Evolutionary conservation across 2,797 vertebrate genomes (phyloP), one percentile per base, ranked within the genome.

Genomic region (Gymnothorax reevesii): DNA sequence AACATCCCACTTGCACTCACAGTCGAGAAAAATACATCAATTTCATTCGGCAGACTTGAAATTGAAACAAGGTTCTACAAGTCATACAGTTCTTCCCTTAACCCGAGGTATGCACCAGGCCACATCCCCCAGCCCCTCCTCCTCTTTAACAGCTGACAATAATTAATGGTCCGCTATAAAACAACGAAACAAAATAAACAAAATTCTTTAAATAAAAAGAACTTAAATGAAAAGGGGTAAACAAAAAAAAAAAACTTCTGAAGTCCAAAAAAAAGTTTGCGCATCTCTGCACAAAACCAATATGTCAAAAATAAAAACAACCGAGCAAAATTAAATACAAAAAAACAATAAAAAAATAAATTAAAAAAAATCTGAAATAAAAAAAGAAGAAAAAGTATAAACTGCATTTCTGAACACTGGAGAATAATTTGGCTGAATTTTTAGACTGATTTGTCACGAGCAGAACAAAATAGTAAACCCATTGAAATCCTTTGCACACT

Each of bases 151-250:
- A 90, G 89, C 85, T 90, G 88, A 92, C 73, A 91, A 89, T 89
- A 91, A 90, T 42, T 55, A 89, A 94, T 92, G 90, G 92, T 94
- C 93, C 93, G 93, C 94, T 94, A 93, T 93, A 94, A 94, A 93
- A 95, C 92, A 93, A 95, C 93, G 93, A 94, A 95, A 94, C 87
- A 92, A 92, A 77, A 77, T 49, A 77, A 92, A 89, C 62, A 86
- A 86, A 25, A 83, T 91, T 95, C 94, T 96, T 96, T 96, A 96
- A 96, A 96, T 90, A 94, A 96, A 95, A 96, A 95, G 91, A 95
- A 95, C 90, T 88, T 88, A 85, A 89, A 75, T 90, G 90, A 89
- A 59, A 83, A 59, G 22, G 42, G 77, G 77, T 2, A 8, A 22
- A 42, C 2, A 57, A 73, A 84, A 90, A 92, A 94, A 93, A 87